Conservation (phyloP, 2,888 invertebrate species). For the Sinelater perroti region DNA sequence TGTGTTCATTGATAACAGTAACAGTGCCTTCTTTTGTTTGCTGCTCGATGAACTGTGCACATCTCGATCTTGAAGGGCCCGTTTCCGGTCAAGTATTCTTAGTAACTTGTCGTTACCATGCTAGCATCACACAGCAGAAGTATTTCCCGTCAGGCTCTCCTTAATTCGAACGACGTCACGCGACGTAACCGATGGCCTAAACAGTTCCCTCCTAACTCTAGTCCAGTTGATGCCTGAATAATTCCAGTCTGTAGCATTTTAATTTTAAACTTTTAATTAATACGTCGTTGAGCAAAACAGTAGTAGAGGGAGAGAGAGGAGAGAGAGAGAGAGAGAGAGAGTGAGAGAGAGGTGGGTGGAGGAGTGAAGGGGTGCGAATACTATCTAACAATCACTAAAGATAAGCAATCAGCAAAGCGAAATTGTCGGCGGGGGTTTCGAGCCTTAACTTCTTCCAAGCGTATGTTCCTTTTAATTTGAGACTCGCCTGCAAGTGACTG, state of each 20-base stretch:
- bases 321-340: too few species aligned
- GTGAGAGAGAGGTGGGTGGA: too few species aligned
- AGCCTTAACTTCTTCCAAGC: conserved; percentile 48
- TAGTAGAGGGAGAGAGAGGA: conserved; percentile 24
- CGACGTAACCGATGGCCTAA: conserved; percentile 58
- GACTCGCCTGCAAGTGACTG: conserved; percentile 45
- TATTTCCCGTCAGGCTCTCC: conserved; percentile 27
- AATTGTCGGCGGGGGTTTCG: conserved; percentile 34
- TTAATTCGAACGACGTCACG: conserved; percentile 17
- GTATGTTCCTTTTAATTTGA: conserved; percentile 49
- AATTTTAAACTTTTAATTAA: conserved; percentile 36
- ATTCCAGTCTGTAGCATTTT: conserved; percentile 51
- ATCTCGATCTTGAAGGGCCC: background rate
- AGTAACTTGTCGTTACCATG: conserved; percentile 18
- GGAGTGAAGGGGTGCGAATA: conserved; percentile 37
- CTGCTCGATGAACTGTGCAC: conserved; percentile 8
- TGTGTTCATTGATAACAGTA: conserved; percentile 45
- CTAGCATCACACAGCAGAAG: conserved; percentile 49
- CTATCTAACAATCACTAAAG: conserved; percentile 41
- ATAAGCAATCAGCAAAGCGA: conserved; percentile 37
- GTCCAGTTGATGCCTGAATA: conserved; percentile 56
- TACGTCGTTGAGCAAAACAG: conserved; percentile 34
- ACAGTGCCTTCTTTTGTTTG: conserved; percentile 40
- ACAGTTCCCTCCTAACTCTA: conserved; percentile 62
- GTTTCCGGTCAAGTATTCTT: conserved; percentile 8